These are phyloP conservation scores for Epicauta chinensis DNA, from an alignment of 1,140 invertebrate species.

Conservation along the genomic window DNA sequence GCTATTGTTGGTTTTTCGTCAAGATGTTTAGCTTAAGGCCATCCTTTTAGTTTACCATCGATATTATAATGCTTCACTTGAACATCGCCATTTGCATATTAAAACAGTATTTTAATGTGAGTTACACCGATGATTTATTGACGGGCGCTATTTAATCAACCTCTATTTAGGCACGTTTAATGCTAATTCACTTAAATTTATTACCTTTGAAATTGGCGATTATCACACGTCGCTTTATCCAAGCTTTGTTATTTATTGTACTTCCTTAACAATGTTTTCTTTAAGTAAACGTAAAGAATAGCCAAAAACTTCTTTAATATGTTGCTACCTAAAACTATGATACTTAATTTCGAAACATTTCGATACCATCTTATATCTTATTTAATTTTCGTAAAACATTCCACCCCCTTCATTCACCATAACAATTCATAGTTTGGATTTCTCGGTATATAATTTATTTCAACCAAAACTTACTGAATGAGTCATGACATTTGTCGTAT, in stretches of 20 bases:
- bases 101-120: slow-evolving; percentile 39
- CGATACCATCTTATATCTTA: no score
- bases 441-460: no score
- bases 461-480: no score
- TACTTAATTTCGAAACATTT: no score
- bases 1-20: slow-evolving; percentile 20
- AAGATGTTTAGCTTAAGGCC: slow-evolving; percentile 12
- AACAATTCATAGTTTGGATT: no score
- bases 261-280: slow-evolving; percentile 14
- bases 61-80: slow-evolving; percentile 20
- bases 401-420: no score
- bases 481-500: no score
- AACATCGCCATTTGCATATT: slow-evolving; percentile 35
- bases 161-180: slow-evolving; percentile 41
- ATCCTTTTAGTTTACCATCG: slow-evolving; percentile 14
- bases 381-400: no score
- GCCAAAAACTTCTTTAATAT: slow-evolving; percentile 7
- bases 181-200: slow-evolving; percentile 41
- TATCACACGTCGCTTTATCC: slow-evolving; percentile 36
- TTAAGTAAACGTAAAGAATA: slow-evolving; percentile 10
- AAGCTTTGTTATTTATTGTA: slow-evolving; percentile 33
- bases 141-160: slow-evolving; percentile 38
- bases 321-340: no score
- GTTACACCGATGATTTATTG: slow-evolving; percentile 38
- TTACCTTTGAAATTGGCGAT: slow-evolving; percentile 39